These are phyloP conservation scores for Amphiprion ocellaris DNA, from an alignment of 2,113 vertebrate genomes.

Conservation along the genomic window DNA sequence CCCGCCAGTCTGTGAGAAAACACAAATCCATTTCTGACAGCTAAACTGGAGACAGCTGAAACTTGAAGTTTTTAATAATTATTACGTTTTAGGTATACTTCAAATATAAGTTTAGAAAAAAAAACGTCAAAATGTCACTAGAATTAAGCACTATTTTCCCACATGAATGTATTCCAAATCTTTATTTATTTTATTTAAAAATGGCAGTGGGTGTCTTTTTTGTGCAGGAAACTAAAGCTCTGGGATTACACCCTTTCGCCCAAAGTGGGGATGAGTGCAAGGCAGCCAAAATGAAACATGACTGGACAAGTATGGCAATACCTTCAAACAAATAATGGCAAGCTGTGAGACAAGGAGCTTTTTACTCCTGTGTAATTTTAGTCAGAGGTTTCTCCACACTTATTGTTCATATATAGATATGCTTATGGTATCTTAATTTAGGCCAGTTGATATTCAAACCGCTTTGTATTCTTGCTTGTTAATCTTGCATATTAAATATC, in stretches of 20 bases:
- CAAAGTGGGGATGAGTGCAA: constrained; percentile 19
- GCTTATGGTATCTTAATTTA: neutral
- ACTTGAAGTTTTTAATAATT: neutral
- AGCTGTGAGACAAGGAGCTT: constrained; percentile 45
- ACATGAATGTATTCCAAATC: too few relatives aligned
- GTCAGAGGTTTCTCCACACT: neutral
- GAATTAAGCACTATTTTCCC: neutral
- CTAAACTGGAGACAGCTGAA: neutral
- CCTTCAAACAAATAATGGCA: constrained; percentile 38
- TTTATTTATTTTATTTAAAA: too few relatives aligned
- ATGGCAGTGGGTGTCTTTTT: neutral
- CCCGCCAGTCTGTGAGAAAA: neutral
- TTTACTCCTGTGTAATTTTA: constrained; percentile 32
- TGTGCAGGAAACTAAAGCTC: constrained; percentile 22
- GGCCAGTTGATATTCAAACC: neutral
- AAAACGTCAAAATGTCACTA: neutral
- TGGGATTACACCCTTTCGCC: constrained; percentile 25
- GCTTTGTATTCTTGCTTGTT: neutral
- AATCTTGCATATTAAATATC: neutral
- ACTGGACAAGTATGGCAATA: constrained; percentile 53
- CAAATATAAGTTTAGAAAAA: neutral
- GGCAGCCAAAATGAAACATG: constrained; percentile 49
- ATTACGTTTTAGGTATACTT: neutral
- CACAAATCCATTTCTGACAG: neutral
- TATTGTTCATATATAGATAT: neutral